These are phyloP conservation scores for Stictocephala bisonia DNA, from an alignment of 2,888 invertebrate genomes.

Conservation along the genomic window DNA sequence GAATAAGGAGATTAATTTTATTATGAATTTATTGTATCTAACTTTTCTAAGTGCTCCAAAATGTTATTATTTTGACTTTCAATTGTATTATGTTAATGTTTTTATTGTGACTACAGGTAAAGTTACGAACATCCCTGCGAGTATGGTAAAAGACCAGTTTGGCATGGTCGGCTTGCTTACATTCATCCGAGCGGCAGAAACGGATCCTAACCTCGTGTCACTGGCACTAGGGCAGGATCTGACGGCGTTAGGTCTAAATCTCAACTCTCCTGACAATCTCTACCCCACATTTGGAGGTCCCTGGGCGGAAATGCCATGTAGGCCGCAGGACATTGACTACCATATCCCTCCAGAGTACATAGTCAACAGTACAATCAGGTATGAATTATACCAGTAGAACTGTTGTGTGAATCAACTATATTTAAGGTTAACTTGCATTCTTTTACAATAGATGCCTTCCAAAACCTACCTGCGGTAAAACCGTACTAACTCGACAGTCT, in stretches of 20 bases:
- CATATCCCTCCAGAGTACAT: slow-evolving; percentile 99
- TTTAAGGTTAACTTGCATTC: too few relatives aligned
- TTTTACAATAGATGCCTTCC: too few relatives aligned
- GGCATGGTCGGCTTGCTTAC: slow-evolving; percentile 99
- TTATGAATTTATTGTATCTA: too few relatives aligned
- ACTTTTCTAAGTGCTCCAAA: too few relatives aligned
- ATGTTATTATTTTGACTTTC: background rate
- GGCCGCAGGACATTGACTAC: slow-evolving; percentile 99
- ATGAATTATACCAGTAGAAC: slow-evolving; percentile 54
- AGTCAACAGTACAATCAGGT: slow-evolving; percentile 93
- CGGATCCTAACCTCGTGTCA: slow-evolving; percentile 95
- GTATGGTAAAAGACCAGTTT: slow-evolving; percentile 99
- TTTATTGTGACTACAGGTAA: slow-evolving; percentile 73
- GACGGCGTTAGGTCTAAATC: slow-evolving; percentile 96
- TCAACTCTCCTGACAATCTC: slow-evolving; percentile 97
- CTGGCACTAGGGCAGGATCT: slow-evolving; percentile 98
- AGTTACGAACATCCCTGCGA: slow-evolving; percentile 97
- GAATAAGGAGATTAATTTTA: too few relatives aligned
- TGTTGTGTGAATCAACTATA: too few relatives aligned
- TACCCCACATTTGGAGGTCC: slow-evolving; percentile 99
- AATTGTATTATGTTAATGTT: background rate
- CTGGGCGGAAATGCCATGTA: slow-evolving; percentile 97
- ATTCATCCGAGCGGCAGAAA: slow-evolving; percentile 97
- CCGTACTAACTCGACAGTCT: too few relatives aligned
- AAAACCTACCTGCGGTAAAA: too few relatives aligned